Evolutionary conservation across 53 echinoderm and acorn worm species (phyloP).

Genomic region (Paracentrotus lividus): DNA sequence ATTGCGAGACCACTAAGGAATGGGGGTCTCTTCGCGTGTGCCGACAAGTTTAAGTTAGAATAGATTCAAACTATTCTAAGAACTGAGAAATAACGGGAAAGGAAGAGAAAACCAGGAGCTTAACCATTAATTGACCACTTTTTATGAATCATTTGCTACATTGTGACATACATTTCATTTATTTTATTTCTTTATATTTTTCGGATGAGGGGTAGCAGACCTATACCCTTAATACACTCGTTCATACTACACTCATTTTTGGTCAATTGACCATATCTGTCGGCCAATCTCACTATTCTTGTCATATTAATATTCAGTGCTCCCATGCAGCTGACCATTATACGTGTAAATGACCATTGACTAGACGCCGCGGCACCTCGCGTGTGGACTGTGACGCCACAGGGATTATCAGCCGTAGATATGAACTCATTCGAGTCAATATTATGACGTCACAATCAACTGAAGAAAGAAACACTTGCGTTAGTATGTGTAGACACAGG

Average conservation of each 20-base stretch:
- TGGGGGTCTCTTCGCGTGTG: too few species aligned
- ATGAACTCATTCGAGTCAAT: conserved; percentile 9
- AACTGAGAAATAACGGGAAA: too few species aligned
- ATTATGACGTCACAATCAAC: conserved; percentile 16
- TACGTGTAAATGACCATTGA: conserved; percentile 1
- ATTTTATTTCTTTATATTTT: too few species aligned
- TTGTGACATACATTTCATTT: too few species aligned
- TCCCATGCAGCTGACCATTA: conserved; percentile 15
- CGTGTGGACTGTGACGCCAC: background rate
- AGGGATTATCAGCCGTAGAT: conserved; percentile 16
- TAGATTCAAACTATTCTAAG: too few species aligned
- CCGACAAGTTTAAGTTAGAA: too few species aligned
- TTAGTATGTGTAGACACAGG: background rate
- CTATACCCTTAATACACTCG: too few species aligned
- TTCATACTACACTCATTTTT: background rate
- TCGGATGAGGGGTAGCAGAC: too few species aligned
- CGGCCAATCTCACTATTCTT: background rate
- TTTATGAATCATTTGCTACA: too few species aligned
- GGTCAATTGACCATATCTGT: background rate
- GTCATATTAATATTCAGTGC: background rate
- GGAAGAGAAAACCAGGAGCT: too few species aligned
- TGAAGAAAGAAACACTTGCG: background rate
- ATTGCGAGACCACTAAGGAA: too few species aligned
- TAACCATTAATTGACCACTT: too few species aligned
- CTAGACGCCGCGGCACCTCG: background rate